Conservation (phyloP, 2,113 vertebrate genomes). For the Crotalus helleri region DNA sequence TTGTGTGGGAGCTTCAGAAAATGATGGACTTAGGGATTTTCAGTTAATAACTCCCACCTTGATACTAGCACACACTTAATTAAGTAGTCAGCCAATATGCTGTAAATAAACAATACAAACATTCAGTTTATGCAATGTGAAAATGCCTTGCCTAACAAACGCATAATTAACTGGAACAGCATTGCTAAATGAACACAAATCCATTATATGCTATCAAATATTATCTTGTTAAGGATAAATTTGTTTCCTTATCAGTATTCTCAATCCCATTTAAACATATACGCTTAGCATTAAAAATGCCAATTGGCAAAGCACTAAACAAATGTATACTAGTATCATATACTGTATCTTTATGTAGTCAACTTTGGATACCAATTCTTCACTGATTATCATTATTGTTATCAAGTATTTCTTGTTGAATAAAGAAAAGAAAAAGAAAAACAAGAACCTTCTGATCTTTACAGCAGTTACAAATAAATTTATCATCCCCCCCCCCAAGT, state of each 20-base stretch:
- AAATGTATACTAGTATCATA: neutral
- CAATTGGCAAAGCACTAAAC: constrained; percentile 26
- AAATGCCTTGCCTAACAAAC: constrained; percentile 34
- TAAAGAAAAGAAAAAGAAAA: no score
- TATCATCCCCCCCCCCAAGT: no score
- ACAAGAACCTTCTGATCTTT: no score
- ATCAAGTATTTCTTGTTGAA: neutral
- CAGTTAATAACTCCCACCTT: constrained; percentile 55
- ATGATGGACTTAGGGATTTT: constrained; percentile 35
- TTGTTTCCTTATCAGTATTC: constrained; percentile 45
- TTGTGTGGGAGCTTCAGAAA: constrained; percentile 28
- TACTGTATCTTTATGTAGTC: neutral
- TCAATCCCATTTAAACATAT: constrained; percentile 25
- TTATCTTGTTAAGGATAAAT: constrained; percentile 47
- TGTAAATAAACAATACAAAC: constrained; percentile 59
- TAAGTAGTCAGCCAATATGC: constrained; percentile 64
- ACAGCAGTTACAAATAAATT: no score
- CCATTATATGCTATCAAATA: constrained; percentile 28
- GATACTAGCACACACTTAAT: constrained; percentile 62
- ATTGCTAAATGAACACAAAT: constrained; percentile 34
- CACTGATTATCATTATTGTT: neutral
- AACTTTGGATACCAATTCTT: neutral
- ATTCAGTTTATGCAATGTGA: constrained; percentile 30
- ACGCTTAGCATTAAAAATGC: constrained; percentile 13
- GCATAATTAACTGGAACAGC: constrained; percentile 21